Percentiles rank a stretch among this genome's conserved stretches.
These are phyloP conservation scores for Chloropsis hardwickii DNA, from an alignment of 2,113 vertebrate genomes.

Conservation along the genomic window DNA sequence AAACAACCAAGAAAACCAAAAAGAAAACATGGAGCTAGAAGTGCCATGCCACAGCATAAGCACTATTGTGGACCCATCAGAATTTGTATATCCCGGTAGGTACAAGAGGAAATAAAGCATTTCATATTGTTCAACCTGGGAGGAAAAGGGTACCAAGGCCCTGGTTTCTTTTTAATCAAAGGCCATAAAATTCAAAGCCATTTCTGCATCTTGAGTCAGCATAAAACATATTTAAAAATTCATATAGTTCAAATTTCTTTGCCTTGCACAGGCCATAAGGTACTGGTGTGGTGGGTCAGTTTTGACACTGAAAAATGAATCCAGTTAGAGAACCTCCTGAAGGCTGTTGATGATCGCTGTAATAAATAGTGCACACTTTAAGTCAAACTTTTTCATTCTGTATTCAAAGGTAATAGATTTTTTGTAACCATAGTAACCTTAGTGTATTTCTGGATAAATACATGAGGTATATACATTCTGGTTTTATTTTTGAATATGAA, in stretches of 20 bases:
- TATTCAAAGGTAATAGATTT: conserved; percentile 88
- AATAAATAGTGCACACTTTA: conserved; percentile 85
- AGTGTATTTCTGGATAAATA: conserved; percentile 84
- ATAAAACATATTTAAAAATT: conserved; percentile 79
- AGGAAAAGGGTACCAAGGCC: background rate
- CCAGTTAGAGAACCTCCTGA: conserved; percentile 81
- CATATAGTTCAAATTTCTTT: conserved; percentile 77
- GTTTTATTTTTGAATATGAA: conserved; percentile 87
- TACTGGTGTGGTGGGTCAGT: conserved; percentile 77
- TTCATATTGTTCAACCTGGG: background rate
- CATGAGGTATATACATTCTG: conserved; percentile 81
- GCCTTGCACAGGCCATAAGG: conserved; percentile 72
- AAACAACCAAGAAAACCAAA: background rate
- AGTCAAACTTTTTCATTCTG: conserved; percentile 87
- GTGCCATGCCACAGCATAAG: background rate
- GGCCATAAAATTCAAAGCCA: conserved; percentile 65
- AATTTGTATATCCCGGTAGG: background rate
- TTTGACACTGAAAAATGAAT: conserved; percentile 85
- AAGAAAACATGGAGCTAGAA: background rate
- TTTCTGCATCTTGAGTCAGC: conserved; percentile 72
- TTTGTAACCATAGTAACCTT: conserved; percentile 85
- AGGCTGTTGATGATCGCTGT: conserved; percentile 82
- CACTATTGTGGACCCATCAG: background rate
- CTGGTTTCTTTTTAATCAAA: conserved; percentile 53
- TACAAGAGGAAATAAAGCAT: background rate